A percentile compares a stretch with the other conserved stretches of the same genome.
These are phyloP conservation scores for Catharus fuscescens DNA, from an alignment of 2,113 vertebrate genomes.

Conservation along the genomic window DNA sequence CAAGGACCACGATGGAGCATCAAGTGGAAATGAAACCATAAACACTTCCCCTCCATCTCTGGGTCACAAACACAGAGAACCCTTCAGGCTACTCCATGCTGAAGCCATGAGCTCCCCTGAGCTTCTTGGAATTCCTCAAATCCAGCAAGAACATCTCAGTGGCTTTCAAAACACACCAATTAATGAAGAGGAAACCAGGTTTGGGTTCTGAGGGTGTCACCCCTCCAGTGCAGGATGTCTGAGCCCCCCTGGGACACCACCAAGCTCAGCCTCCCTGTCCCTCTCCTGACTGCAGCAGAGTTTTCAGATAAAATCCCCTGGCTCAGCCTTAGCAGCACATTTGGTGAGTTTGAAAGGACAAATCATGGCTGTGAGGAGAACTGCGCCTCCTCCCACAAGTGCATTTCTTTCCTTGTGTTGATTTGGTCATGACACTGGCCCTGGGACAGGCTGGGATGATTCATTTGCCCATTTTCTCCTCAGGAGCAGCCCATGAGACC, in stretches of 20 bases:
- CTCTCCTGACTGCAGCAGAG: neutral
- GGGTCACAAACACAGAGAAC: neutral
- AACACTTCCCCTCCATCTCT: neutral
- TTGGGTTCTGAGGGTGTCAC: neutral
- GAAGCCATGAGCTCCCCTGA: neutral
- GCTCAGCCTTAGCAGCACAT: neutral
- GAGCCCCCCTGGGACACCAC: neutral
- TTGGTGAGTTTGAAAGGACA: neutral
- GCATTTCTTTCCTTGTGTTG: neutral
- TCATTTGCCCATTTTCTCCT: neutral
- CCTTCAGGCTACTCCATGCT: neutral
- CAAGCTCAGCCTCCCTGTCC: neutral
- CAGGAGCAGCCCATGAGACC: neutral
- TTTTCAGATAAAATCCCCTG: neutral
- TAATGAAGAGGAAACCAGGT: neutral
- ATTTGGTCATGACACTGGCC: neutral
- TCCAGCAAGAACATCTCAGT: neutral
- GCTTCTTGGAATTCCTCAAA: neutral
- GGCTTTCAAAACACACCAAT: neutral
- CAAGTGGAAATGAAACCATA: neutral
- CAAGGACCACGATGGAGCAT: neutral
- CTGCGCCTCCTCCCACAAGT: neutral
- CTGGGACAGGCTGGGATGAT: neutral
- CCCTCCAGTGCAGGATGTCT: neutral
- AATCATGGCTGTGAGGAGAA: neutral